Conservation (phyloP, 1,140 invertebrate genomes). For the Kradibia gibbosae region DNA sequence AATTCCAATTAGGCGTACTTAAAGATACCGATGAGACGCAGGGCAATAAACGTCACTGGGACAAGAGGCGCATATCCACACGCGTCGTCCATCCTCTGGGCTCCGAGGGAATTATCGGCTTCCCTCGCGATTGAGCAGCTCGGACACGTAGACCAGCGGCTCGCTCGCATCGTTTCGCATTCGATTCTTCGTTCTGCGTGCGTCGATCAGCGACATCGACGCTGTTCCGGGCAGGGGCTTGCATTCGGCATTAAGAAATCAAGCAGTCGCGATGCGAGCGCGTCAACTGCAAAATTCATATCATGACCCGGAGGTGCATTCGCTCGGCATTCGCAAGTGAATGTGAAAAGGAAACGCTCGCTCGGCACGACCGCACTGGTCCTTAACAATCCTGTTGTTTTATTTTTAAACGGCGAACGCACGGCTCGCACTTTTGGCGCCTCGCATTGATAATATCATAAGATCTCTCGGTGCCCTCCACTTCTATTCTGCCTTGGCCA, state of each 20-base stretch:
- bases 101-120: neutral
- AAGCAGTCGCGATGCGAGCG: slow-evolving; percentile 21
- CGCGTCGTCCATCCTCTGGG: neutral
- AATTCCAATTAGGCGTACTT: too few relatives aligned
- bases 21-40: too few relatives aligned
- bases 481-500: slow-evolving; percentile 3
- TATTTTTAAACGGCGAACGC: slow-evolving; percentile 71
- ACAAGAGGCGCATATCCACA: too few relatives aligned
- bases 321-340: neutral
- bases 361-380: slow-evolving; percentile 46
- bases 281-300: slow-evolving; percentile 42
- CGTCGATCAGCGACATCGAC: slow-evolving; percentile 13
- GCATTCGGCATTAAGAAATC: slow-evolving; percentile 24
- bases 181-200: neutral
- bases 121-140: neutral
- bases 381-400: slow-evolving; percentile 65
- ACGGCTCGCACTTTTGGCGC: slow-evolving; percentile 58
- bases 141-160: neutral
- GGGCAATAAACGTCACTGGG: too few relatives aligned
- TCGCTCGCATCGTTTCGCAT: too few relatives aligned
- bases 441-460: slow-evolving; percentile 66
- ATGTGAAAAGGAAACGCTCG: neutral
- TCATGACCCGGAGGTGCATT: neutral
- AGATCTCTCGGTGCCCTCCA: slow-evolving; percentile 60
- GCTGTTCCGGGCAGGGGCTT: slow-evolving; percentile 10